These are phyloP conservation scores for Empidonax traillii DNA, from an alignment of 2,113 vertebrate species.

Conservation along the genomic window DNA sequence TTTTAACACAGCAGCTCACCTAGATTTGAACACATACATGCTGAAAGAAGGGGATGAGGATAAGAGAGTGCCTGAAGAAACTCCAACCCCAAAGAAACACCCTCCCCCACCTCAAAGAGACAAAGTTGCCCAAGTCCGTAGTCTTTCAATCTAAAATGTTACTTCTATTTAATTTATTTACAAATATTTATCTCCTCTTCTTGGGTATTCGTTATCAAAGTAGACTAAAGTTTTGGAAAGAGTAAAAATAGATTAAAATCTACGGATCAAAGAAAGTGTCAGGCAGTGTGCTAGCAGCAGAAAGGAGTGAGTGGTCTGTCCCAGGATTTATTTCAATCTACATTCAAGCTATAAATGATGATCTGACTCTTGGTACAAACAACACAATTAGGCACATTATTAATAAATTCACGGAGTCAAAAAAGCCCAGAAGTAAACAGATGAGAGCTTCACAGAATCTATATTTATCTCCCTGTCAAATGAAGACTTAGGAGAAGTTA, in stretches of 20 bases:
- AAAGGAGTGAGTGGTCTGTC: constrained; percentile 9
- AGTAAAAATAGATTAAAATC: constrained; percentile 70
- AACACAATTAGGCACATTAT: constrained; percentile 26
- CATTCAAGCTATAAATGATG: constrained; percentile 31
- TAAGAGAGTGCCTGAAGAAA: neutral
- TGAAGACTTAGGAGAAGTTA: neutral
- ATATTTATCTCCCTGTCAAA: neutral
- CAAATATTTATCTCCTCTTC: neutral
- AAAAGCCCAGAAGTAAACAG: constrained; percentile 18
- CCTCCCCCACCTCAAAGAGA: neutral
- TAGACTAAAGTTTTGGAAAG: constrained; percentile 50
- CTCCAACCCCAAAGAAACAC: neutral
- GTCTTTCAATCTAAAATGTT: neutral
- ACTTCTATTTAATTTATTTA: constrained; percentile 7
- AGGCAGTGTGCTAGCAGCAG: constrained; percentile 2
- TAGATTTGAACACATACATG: neutral
- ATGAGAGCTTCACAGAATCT: constrained; percentile 17
- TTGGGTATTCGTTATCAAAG: constrained; percentile 60
- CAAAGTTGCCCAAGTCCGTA: neutral
- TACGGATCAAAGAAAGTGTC: constrained; percentile 53
- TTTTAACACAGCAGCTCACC: neutral
- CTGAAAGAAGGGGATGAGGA: neutral
- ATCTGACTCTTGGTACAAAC: constrained; percentile 3
- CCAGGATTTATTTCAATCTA: constrained; percentile 53
- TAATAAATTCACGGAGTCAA: constrained; percentile 44